Percentiles rank a stretch among this genome's conserved stretches.
phyloP scores from a whole-genome alignment of 1,140 invertebrate genomes.

The Aculops lycopersici region DNA sequence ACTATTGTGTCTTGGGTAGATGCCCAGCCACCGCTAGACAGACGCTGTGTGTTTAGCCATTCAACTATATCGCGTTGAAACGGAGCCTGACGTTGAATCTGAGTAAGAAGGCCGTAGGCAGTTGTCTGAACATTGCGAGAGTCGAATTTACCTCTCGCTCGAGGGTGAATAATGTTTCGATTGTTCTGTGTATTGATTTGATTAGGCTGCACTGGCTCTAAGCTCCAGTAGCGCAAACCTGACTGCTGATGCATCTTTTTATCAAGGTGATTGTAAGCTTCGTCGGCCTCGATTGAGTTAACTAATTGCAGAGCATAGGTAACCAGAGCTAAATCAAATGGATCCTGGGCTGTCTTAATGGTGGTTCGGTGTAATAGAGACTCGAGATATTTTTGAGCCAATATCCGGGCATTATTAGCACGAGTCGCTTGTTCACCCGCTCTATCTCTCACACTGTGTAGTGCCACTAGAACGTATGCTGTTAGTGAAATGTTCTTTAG shows the following conservation, averaged over 20 bases:
- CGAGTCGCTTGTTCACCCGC: conserved; percentile 25
- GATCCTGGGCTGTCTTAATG: conserved; percentile 29
- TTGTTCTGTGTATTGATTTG: conserved; percentile 47
- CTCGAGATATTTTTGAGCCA: conserved; percentile 45
- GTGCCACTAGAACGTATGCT: conserved; percentile 50
- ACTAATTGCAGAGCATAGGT: conserved; percentile 47
- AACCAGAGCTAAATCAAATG: conserved; percentile 53
- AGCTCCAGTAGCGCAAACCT: conserved; percentile 36
- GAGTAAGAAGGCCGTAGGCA: conserved; percentile 58
- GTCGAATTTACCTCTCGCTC: conserved; percentile 54
- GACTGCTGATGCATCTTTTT: conserved; percentile 27
- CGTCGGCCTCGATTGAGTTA: conserved; percentile 39
- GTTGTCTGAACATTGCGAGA: conserved; percentile 67
- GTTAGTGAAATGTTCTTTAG: conserved; percentile 52
- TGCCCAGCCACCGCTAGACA: conserved; percentile 71
- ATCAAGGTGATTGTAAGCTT: conserved; percentile 38
- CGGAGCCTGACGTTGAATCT: conserved; percentile 44
- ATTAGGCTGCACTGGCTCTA: conserved; percentile 24
- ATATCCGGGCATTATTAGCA: conserved; percentile 28
- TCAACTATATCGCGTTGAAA: conserved; percentile 49
- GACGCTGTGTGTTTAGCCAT: conserved; percentile 63
- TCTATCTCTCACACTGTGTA: conserved; percentile 22
- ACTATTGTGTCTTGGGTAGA: conserved; percentile 69
- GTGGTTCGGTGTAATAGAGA: conserved; percentile 32
- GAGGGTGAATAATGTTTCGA: conserved; percentile 51